These are phyloP conservation scores for Isotomurus palustris DNA, from an alignment of 2,888 invertebrate genomes.

Conservation along the genomic window DNA sequence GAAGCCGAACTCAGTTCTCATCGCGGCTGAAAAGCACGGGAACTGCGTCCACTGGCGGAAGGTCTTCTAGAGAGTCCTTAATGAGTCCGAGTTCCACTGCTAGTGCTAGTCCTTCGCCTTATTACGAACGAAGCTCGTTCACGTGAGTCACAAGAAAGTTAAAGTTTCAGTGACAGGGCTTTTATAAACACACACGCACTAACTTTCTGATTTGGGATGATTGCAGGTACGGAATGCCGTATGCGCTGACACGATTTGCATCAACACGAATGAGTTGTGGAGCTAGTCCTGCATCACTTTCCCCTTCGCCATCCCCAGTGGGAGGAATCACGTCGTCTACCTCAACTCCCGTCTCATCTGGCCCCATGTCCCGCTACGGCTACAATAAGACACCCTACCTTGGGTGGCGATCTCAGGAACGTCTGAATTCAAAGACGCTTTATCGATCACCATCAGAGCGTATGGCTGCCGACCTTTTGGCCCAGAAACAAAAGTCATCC, in stretches of 20 bases:
- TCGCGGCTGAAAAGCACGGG: slow-evolving; percentile 20
- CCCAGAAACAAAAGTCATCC: slow-evolving; percentile 43
- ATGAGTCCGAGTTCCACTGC: slow-evolving; percentile 45
- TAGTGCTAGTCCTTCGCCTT: slow-evolving; percentile 44
- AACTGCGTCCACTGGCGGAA: slow-evolving; percentile 35
- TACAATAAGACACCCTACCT: slow-evolving; percentile 83
- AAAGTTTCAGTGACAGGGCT: background rate
- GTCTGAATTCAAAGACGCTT: slow-evolving; percentile 56
- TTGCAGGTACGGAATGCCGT: slow-evolving; percentile 45
- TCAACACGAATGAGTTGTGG: slow-evolving; percentile 44
- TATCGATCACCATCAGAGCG: slow-evolving; percentile 54
- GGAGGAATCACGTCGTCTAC: slow-evolving; percentile 39
- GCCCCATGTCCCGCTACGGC: slow-evolving; percentile 38
- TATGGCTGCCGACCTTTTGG: slow-evolving; percentile 75
- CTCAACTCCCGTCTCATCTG: slow-evolving; percentile 42
- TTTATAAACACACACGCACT: background rate
- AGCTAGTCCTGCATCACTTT: slow-evolving; percentile 44
- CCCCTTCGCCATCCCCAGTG: slow-evolving; percentile 44
- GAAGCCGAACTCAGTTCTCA: slow-evolving; percentile 19
- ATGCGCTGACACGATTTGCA: slow-evolving; percentile 41
- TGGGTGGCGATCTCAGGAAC: slow-evolving; percentile 81
- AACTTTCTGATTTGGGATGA: background rate
- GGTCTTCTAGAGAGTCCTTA: slow-evolving; percentile 41
- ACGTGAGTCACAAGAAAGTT: slow-evolving; percentile 29
- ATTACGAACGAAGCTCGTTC: slow-evolving; percentile 44